Conservation (phyloP, 2,888 invertebrate species). For the Rugalucina vietnamica region DNA sequence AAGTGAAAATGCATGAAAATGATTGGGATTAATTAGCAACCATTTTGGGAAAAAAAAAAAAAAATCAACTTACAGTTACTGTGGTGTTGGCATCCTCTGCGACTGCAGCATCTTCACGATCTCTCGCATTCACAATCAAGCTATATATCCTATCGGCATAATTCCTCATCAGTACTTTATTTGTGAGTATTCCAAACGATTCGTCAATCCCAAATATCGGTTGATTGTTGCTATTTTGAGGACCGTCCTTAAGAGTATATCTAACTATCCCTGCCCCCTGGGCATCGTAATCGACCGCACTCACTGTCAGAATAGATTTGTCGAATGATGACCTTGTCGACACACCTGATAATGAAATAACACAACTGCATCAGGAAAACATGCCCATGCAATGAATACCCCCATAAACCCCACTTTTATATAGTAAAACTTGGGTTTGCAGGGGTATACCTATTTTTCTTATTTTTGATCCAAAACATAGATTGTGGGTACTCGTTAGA, state of each 20-base stretch:
- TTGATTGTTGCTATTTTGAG: constrained; percentile 13
- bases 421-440: too few relatives aligned
- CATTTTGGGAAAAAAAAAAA: too few relatives aligned
- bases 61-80: constrained; percentile 61
- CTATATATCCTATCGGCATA: constrained; percentile 61
- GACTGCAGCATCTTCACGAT: constrained; percentile 36
- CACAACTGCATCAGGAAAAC: too few relatives aligned
- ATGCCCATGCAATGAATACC: too few relatives aligned
- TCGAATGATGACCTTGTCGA: constrained; percentile 77
- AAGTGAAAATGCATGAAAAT: too few relatives aligned
- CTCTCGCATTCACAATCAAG: constrained; percentile 65
- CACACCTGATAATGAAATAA: constrained; percentile 75
- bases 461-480: too few relatives aligned
- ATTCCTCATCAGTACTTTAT: constrained; percentile 67
- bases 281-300: constrained; percentile 72
- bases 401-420: too few relatives aligned
- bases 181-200: constrained; percentile 70
- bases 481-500: too few relatives aligned
- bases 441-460: too few relatives aligned
- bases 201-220: constrained; percentile 67
- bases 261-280: constrained; percentile 49
- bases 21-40: too few relatives aligned
- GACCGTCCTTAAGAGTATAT: constrained; percentile 49
- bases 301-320: constrained; percentile 74
- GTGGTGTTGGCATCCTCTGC: constrained; percentile 48